Conservation (phyloP, 2,113 vertebrate species). For the Eptesicus fuscus region DNA sequence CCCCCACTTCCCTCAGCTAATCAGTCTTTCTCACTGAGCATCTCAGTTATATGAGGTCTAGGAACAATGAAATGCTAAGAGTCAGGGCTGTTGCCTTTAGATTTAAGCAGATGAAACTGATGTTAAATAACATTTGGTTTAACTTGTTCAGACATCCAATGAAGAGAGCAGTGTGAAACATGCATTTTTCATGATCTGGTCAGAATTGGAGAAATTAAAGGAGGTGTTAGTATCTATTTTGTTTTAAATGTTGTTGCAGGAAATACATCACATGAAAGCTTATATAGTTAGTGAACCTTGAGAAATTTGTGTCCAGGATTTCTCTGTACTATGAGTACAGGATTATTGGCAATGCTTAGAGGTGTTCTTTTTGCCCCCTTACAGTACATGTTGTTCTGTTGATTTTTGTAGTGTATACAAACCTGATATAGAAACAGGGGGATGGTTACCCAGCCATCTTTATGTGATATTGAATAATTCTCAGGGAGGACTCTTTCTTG, state of each 20-base stretch:
- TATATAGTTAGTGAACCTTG: neutral
- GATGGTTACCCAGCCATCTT: neutral
- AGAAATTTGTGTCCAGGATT: neutral
- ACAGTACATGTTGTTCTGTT: neutral
- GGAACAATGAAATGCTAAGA: neutral
- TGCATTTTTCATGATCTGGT: neutral
- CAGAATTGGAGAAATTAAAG: neutral
- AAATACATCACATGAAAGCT: neutral
- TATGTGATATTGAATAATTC: neutral
- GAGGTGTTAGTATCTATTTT: neutral
- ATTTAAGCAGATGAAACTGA: slow-evolving; percentile 7
- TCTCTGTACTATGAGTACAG: neutral
- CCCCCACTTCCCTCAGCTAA: neutral
- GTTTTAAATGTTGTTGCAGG: neutral
- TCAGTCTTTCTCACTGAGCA: neutral
- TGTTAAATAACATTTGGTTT: slow-evolving; percentile 35
- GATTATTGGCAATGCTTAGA: neutral
- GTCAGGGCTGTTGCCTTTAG: slow-evolving; percentile 14
- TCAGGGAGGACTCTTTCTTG: neutral
- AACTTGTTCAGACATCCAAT: neutral
- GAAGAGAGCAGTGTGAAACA: neutral
- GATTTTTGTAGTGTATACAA: neutral
- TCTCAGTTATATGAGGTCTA: neutral
- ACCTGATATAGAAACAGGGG: neutral
- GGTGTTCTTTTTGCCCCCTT: neutral